Conservation (phyloP, 2,888 invertebrate species). For the Nemoura dubitans region DNA sequence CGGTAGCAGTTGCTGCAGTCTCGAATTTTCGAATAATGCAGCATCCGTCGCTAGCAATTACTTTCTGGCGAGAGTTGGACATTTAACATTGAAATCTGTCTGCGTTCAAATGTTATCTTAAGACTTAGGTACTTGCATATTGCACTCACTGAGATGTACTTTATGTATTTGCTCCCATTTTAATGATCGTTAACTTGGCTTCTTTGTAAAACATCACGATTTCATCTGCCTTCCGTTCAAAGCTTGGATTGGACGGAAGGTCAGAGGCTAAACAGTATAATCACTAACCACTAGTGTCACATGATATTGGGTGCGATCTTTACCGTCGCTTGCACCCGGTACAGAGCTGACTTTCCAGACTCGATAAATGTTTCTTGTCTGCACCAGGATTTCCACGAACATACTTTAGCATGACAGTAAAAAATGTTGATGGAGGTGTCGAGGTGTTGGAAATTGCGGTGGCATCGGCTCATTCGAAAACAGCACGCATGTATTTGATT, state of each 20-base stretch:
- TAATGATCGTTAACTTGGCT: background rate
- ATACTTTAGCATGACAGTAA: background rate
- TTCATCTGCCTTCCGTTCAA: background rate
- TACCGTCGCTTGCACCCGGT: background rate
- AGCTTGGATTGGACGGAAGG: background rate
- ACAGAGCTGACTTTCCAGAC: background rate
- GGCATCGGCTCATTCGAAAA: background rate
- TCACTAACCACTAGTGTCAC: background rate
- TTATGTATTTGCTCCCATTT: conserved; percentile 4
- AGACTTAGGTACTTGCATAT: background rate
- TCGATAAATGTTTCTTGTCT: background rate
- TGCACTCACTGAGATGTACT: background rate
- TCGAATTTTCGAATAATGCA: background rate
- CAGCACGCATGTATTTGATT: background rate
- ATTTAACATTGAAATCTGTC: background rate
- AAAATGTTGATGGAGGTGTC: background rate
- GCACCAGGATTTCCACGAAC: background rate
- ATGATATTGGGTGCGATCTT: background rate
- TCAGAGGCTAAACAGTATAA: background rate
- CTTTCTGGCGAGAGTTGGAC: background rate
- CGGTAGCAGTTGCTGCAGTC: background rate
- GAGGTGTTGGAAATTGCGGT: background rate
- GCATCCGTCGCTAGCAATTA: background rate
- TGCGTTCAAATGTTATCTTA: background rate
- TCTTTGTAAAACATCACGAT: background rate